phyloP scores from a whole-genome alignment of 2,113 vertebrate genomes.

The Microcebus ravelobensis region DNA sequence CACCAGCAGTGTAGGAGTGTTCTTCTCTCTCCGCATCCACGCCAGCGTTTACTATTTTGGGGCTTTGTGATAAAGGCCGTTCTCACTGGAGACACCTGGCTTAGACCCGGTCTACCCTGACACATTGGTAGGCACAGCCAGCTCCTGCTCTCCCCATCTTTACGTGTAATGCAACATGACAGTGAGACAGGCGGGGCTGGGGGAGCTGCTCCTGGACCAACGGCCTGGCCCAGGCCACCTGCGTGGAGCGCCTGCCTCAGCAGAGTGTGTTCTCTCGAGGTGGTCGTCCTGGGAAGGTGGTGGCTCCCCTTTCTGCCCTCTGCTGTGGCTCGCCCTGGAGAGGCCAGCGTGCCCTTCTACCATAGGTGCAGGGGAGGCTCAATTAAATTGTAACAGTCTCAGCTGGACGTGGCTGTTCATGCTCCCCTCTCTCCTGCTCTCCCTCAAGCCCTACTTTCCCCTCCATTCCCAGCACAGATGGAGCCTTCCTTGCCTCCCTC shows the following conservation, averaged over 20 bases:
- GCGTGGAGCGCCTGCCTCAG: rapidly evolving
- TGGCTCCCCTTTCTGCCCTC: background rate
- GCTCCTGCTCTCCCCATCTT: background rate
- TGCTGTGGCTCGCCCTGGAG: too few species aligned
- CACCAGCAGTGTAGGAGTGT: too few species aligned
- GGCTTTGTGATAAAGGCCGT: too few species aligned
- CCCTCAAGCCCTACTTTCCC: rapidly evolving
- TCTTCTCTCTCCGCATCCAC: too few species aligned
- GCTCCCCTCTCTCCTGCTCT: background rate
- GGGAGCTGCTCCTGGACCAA: background rate
- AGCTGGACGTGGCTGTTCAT: background rate
- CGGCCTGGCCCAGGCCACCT: rapidly evolving
- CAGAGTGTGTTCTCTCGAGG: background rate
- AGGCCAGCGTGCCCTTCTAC: background rate
- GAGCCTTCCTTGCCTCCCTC: background rate
- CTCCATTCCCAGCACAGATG: background rate
- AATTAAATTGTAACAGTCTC: background rate
- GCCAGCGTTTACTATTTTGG: too few species aligned
- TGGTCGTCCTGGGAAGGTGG: background rate
- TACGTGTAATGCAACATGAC: too few species aligned
- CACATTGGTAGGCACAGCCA: background rate
- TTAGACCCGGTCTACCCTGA: background rate
- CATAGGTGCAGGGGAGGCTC: background rate
- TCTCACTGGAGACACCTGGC: too few species aligned
- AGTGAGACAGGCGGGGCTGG: background rate